A percentile compares a stretch with the other conserved stretches of the same genome.
Evolutionary conservation across 2,113 vertebrate genomes (phyloP).

Genomic region (Rhadina sibilatrix): DNA sequence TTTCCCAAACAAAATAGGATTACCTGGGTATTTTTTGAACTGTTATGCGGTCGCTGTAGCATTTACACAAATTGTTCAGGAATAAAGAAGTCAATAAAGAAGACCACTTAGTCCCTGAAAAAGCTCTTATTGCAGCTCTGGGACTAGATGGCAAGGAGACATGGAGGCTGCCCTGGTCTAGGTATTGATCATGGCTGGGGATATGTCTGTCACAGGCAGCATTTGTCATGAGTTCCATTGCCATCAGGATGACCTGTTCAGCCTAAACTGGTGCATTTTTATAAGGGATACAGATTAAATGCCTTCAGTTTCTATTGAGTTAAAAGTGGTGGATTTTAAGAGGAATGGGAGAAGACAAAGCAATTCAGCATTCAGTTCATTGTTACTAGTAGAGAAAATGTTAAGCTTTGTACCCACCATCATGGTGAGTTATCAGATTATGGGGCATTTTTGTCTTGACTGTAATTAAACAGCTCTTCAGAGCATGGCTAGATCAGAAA

Average conservation of each 20-base stretch:
- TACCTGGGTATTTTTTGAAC: not conserved
- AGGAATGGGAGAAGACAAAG: not conserved
- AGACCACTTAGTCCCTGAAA: not conserved
- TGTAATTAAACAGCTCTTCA: not conserved
- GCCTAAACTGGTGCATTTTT: not conserved
- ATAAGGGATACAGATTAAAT: not conserved
- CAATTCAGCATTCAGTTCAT: not conserved
- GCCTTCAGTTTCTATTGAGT: not conserved
- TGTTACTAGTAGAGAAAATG: not conserved
- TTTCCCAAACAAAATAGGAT: not conserved
- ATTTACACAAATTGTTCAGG: not conserved
- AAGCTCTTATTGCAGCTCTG: not conserved
- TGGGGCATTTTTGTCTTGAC: not conserved
- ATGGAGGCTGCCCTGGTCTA: not conserved
- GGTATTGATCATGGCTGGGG: rapidly evolving
- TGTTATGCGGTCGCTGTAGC: too few species aligned
- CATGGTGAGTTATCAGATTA: not conserved
- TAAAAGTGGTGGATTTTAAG: not conserved
- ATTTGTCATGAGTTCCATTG: not conserved
- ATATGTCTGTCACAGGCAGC: rapidly evolving
- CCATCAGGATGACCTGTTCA: not conserved
- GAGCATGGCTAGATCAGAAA: not conserved
- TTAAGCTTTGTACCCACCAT: not conserved
- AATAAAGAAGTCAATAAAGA: not conserved
- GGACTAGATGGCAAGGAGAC: too few species aligned